Conservation (phyloP, 1,140 invertebrate species). For the Thaumetopoea pityocampa region DNA sequence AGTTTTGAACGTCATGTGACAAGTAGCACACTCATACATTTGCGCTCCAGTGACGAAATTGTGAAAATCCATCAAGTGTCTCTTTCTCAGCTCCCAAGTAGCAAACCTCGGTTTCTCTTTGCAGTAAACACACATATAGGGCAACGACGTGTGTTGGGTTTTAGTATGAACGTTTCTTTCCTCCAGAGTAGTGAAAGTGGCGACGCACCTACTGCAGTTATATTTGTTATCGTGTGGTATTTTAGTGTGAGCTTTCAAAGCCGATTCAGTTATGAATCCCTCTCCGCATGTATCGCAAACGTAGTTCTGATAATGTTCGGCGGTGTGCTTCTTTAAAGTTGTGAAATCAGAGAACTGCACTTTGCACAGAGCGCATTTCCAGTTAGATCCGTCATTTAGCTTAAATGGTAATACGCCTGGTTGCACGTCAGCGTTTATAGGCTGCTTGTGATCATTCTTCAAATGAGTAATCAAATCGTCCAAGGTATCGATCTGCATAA, state of each 20-base stretch:
- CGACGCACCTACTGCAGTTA: conserved; percentile 60
- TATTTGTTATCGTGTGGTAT: conserved; percentile 62
- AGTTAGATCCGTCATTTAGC: conserved; percentile 49
- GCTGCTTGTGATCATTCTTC: conserved; percentile 61
- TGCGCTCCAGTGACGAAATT: conserved; percentile 60
- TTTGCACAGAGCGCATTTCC: conserved; percentile 60
- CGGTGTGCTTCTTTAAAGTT: conserved; percentile 62
- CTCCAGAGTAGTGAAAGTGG: conserved; percentile 58
- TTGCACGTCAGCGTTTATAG: conserved; percentile 51
- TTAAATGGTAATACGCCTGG: conserved; percentile 60
- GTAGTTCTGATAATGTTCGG: conserved; percentile 66
- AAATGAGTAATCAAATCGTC: conserved; percentile 58
- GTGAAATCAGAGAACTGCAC: conserved; percentile 63
- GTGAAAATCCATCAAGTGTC: conserved; percentile 62
- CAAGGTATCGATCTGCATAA: conserved; percentile 47
- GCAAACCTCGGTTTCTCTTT: conserved; percentile 62
- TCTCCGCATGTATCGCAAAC: conserved; percentile 72
- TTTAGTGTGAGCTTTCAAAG: conserved; percentile 54
- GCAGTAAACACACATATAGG: conserved; percentile 63
- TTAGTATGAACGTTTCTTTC: conserved; percentile 57
- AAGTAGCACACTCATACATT: conserved; percentile 69
- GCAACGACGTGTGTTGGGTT: conserved; percentile 52
- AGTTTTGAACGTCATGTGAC: conserved; percentile 74
- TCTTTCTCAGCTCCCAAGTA: conserved; percentile 55
- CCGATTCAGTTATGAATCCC: conserved; percentile 60